These are phyloP conservation scores for Eolophus roseicapilla DNA, from an alignment of 2,113 vertebrate genomes.

Conservation along the genomic window DNA sequence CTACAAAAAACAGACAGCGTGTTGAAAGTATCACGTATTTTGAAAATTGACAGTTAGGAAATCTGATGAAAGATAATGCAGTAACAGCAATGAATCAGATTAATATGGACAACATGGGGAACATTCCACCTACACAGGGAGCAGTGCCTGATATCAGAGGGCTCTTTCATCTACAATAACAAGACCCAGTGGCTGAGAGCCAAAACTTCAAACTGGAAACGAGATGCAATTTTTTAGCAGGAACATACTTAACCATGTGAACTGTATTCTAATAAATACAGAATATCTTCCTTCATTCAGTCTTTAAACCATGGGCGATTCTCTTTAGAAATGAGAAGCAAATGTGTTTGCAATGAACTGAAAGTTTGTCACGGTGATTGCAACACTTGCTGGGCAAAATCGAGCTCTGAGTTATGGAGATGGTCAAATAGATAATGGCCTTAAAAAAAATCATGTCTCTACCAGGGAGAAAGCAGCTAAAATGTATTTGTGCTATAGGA, in stretches of 20 bases:
- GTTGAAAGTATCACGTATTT: not conserved
- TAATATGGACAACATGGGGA: constrained; percentile 19
- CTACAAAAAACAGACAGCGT: not conserved
- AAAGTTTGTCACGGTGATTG: not conserved
- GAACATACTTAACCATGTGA: not conserved
- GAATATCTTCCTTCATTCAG: not conserved
- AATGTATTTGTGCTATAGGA: not conserved
- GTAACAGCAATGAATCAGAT: constrained; percentile 21
- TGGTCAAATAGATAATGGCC: not conserved
- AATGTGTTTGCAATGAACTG: not conserved
- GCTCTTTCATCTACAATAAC: constrained; percentile 37
- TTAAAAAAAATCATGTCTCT: not conserved
- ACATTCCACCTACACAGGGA: constrained; percentile 29
- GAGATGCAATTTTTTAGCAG: not conserved
- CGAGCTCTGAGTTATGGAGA: not conserved
- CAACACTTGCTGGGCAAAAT: not conserved
- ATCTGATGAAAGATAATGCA: constrained; percentile 34
- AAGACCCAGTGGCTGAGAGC: not conserved
- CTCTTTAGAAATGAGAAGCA: not conserved
- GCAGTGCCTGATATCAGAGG: constrained; percentile 8
- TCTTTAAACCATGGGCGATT: not conserved
- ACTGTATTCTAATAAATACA: not conserved
- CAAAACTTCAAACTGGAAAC: constrained; percentile 25
- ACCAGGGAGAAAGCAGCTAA: not conserved
- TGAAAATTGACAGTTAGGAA: constrained; percentile 29